Conservation (phyloP, 2,797 vertebrate genomes). For the Hydrolagus colliei region DNA sequence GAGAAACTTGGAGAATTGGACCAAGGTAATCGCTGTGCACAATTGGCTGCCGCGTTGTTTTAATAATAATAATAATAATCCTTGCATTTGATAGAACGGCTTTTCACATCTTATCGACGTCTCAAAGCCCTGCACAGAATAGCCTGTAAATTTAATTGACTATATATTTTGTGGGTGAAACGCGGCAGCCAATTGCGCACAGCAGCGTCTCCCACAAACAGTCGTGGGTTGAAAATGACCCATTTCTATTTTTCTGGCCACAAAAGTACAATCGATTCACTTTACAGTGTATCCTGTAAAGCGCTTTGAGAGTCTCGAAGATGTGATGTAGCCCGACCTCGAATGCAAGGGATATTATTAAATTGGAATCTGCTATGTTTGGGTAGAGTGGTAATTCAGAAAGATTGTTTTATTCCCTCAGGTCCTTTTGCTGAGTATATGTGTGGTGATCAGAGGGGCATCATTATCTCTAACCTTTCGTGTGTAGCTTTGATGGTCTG, state of each 20-base stretch:
- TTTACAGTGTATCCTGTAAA: no score
- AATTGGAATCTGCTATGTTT: neutral
- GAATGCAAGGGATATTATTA: neutral
- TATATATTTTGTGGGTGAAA: neutral
- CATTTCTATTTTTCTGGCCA: no score
- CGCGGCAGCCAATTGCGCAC: neutral
- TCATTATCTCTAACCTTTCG: neutral
- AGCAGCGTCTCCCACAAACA: neutral
- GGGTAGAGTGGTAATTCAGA: neutral
- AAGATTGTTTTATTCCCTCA: no score
- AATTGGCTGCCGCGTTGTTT: neutral
- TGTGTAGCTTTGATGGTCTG: neutral
- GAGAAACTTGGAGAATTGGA: constrained; percentile 3
- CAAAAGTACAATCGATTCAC: no score
- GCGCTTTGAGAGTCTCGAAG: no score
- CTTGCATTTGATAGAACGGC: neutral
- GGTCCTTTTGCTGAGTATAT: no score
- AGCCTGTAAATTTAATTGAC: neutral
- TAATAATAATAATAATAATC: neutral
- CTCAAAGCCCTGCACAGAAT: neutral
- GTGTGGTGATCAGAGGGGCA: neutral
- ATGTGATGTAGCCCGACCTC: neutral
- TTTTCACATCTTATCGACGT: neutral
- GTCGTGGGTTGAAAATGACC: no score
- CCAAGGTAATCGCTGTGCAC: neutral